Conservation (phyloP, 2,113 vertebrate species). For the Pimephales promelas region DNA sequence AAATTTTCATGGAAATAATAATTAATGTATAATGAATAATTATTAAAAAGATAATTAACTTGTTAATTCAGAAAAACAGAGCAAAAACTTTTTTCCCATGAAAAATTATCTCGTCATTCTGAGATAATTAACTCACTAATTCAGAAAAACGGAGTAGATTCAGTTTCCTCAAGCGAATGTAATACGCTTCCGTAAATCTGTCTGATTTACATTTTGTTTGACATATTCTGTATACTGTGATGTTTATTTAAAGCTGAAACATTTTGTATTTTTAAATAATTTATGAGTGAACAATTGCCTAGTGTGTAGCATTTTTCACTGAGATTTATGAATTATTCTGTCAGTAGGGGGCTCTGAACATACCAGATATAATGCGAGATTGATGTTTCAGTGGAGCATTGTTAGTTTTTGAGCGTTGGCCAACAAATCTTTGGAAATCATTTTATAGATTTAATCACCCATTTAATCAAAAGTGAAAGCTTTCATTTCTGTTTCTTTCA, state of each 20-base stretch:
- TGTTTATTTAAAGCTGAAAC: conserved; percentile 16
- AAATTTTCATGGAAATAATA: too few relatives aligned
- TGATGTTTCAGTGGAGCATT: not conserved
- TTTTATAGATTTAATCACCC: not conserved
- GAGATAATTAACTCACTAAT: too few relatives aligned
- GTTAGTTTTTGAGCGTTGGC: not conserved
- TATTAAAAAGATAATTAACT: too few relatives aligned
- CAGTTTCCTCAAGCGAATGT: too few relatives aligned
- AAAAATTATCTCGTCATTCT: too few relatives aligned
- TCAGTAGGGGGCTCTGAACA: conserved; percentile 24
- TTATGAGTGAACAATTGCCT: not conserved
- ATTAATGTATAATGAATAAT: too few relatives aligned
- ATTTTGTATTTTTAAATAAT: not conserved
- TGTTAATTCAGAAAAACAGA: too few relatives aligned
- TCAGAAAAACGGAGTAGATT: too few relatives aligned
- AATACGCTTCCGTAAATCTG: too few relatives aligned
- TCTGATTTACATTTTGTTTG: not conserved
- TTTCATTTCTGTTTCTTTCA: not conserved
- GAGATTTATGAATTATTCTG: not conserved
- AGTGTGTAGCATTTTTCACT: not conserved
- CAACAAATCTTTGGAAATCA: not conserved
- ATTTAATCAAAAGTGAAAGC: not conserved
- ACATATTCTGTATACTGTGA: not conserved
- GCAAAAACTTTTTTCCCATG: too few relatives aligned
- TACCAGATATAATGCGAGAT: not conserved